Base-by-base conservation (phyloP, 2,888 invertebrate species). In the Rotaria socialis region DNA sequence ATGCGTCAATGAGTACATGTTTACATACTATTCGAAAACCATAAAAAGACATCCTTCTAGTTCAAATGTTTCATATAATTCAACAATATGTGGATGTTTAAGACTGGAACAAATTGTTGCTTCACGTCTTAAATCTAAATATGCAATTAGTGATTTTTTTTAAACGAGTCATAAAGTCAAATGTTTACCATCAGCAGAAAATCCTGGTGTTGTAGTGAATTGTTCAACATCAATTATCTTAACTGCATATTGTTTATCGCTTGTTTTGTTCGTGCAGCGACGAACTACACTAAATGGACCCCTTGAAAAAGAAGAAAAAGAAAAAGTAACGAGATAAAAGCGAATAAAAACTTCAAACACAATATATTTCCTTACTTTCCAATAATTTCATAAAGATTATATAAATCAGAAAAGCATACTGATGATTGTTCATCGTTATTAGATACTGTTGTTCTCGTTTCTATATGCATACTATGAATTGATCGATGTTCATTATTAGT, bases 31-130 rank as follows among this genome's bases (percentile, higher is more conserved):
- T 94, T 97, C 97, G 92, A 97, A 98, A 88, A 98, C 97, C 97
- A 98, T 97, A 92, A 97, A 98, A 43, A 98, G 94, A 95, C 97
- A 96, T 89, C 97, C 97, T 92, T 97, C 97, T 11, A 96, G 96
- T 90, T 96, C 96, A 93, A 97, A 98, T 0, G 97, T 97, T 92
- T 99, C 98, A 89, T 97, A 93, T 86, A 99, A 93, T 92, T 98
- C 97, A 89, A 97, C 97, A 89, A 99, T 98, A 92, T 98, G 97
- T 8, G 96, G 96, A 92, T 99, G 98, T 91, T 98, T 98, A 89
- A 99, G 93, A 95, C 97, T 96, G 92, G 98, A 97, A 92, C 97
- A 97, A 80, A 92, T 91, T 85, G 89, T 97, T 85, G 98, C 97
- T 92, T 98, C 97, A 85, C 98, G 93, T 93, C 98, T 98, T 91